Evolutionary conservation across 2,888 invertebrate genomes (phyloP).

Genomic region (Ectobius pallidus): DNA sequence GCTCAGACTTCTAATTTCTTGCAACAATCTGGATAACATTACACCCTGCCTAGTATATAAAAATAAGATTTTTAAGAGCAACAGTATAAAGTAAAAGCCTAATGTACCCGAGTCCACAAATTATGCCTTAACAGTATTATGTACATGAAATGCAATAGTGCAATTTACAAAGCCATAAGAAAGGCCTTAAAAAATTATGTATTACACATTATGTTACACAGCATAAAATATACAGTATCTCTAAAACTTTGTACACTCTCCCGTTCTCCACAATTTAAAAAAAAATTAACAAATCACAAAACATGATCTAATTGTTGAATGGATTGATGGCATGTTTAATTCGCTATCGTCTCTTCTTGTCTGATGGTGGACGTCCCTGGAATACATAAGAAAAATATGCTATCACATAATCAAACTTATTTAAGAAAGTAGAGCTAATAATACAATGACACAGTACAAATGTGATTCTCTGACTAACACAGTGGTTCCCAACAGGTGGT

Average conservation of each 20-base stretch:
- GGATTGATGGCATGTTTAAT: neutral
- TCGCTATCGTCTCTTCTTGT: constrained; percentile 1
- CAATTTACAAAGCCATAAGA: constrained; percentile 9
- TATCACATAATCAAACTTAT: no score
- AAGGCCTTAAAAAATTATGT: neutral
- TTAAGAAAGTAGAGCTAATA: no score
- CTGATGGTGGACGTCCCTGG: no score
- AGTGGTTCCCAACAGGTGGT: no score
- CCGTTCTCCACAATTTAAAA: neutral
- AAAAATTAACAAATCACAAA: no score
- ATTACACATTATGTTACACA: constrained; percentile 5
- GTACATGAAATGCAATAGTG: constrained; percentile 1
- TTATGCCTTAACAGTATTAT: neutral
- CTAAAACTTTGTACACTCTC: constrained; percentile 1
- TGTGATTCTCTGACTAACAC: no score
- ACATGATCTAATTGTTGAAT: neutral
- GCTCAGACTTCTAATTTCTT: neutral
- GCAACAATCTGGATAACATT: neutral
- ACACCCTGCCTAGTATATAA: neutral
- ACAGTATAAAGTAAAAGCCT: neutral
- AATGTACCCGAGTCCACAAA: neutral
- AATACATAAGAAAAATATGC: no score
- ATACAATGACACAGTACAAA: no score
- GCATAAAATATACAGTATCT: constrained; percentile 3
- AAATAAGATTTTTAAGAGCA: neutral